phyloP scores from a whole-genome alignment of 2,113 vertebrate genomes.

The Elephas maximus region DNA sequence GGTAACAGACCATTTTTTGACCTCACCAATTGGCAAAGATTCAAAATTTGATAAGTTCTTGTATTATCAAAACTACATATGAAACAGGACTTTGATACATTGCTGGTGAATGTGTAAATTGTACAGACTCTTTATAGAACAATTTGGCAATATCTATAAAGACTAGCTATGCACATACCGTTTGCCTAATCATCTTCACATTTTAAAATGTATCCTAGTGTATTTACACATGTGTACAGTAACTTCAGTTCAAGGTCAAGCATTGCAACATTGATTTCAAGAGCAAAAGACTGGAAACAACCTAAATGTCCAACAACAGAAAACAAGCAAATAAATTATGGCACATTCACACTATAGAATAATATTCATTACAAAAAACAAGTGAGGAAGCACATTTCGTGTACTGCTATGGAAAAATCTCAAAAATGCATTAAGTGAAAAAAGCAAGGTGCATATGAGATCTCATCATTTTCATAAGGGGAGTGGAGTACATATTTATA shows the following conservation, averaged over 20 bases:
- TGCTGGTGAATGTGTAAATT: neutral
- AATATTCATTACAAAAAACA: neutral
- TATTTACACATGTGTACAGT: neutral
- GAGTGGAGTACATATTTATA: neutral
- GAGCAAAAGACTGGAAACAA: neutral
- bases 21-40: neutral
- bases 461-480: neutral
- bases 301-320: neutral
- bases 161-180: neutral
- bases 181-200: neutral
- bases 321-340: slow-evolving; percentile 36
- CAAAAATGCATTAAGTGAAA: neutral
- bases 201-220: neutral
- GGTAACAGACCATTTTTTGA: neutral
- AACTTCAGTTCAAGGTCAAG: neutral
- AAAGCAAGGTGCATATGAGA: neutral
- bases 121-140: neutral
- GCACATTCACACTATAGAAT: neutral
- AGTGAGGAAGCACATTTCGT: neutral
- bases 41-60: neutral
- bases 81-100: neutral
- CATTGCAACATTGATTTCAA: neutral
- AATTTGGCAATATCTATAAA: neutral
- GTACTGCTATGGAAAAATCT: neutral
- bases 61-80: neutral